Base-by-base conservation (phyloP, 2,888 invertebrate species). In the Nymphalis urticae region DNA sequence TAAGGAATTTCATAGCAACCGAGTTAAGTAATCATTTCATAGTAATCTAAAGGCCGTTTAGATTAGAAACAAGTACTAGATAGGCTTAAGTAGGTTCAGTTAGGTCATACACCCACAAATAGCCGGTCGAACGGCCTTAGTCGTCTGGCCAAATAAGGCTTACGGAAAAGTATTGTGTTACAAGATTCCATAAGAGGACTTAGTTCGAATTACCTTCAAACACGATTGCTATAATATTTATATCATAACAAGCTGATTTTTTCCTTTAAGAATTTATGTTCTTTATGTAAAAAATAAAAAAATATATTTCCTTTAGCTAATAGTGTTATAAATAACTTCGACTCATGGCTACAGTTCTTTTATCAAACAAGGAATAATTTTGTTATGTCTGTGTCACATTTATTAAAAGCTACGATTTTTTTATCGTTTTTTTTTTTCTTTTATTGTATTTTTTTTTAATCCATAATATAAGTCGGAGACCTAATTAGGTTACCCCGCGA, bases 131-230 rank as follows among this genome's bases (percentile, higher is more conserved):
- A 65, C 76, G 73, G 71, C 74, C 76, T 71, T 72, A 68, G 56
- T 69, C 70, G 71, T 69, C 70, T 65, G 53, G 58, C 77, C 77
- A 73, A 77, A 77, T 74, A 77, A 66, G 77, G 77, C 68, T 69
- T 60, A 69, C 77, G 74, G 75, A 75, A 76, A 77, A 75, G 72
- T 74, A 76, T 75, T 76, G 77, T 77, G 65, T 71, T 66, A 75
- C 76, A 74, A 72, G 75, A 77, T 77, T 75, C 77, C 76, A 61
- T 73, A 74, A 67, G 64, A 60, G 75, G 66, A 53, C 69, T 42
- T 62, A 69, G 72, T 54, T 51, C 51, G 66, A 63, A 64, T 71
- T 66, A 66, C 65, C 66, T 69, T 69, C 66, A 56, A 56, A 56
- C 54, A 32, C 17, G 64, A 53, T 64, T 64, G 62, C 64, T 63